Evolutionary conservation across 2,888 invertebrate genomes (phyloP).

Genomic region (Amphimallon solstitiale): DNA sequence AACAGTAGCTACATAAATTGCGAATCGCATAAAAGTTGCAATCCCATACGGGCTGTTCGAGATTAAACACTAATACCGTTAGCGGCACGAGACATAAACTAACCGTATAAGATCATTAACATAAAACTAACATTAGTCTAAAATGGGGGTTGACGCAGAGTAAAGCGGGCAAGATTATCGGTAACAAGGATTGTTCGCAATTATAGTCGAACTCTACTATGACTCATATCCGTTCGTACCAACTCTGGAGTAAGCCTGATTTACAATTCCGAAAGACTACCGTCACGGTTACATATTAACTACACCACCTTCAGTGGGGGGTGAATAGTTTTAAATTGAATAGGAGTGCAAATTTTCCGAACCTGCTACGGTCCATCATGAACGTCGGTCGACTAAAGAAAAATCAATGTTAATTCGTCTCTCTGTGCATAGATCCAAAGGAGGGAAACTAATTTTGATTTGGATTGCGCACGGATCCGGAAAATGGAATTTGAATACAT

Average conservation of each 20-base stretch:
- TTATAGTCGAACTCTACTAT: not conserved
- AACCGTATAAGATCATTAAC: too few species aligned
- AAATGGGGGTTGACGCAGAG: not conserved
- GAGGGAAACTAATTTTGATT: constrained; percentile 29
- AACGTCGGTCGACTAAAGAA: not conserved
- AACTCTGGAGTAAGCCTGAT: not conserved
- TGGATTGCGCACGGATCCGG: constrained; percentile 19
- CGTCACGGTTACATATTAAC: not conserved
- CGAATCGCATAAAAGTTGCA: too few species aligned
- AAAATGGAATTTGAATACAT: constrained; percentile 33
- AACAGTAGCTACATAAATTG: too few species aligned
- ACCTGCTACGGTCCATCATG: not conserved
- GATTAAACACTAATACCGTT: too few species aligned
- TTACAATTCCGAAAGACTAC: constrained; percentile 12
- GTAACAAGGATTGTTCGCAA: not conserved
- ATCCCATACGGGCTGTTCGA: too few species aligned
- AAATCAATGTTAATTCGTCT: constrained; percentile 16
- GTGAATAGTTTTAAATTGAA: not conserved
- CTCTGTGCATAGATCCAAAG: constrained; percentile 16
- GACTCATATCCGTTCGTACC: not conserved
- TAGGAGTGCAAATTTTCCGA: not conserved
- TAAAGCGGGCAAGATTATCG: not conserved
- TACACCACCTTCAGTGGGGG: not conserved
- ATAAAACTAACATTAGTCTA: too few species aligned
- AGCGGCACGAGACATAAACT: too few species aligned